Evolutionary conservation across 2,113 vertebrate species (phyloP).

Genomic region (Puntigrus tetrazona): DNA sequence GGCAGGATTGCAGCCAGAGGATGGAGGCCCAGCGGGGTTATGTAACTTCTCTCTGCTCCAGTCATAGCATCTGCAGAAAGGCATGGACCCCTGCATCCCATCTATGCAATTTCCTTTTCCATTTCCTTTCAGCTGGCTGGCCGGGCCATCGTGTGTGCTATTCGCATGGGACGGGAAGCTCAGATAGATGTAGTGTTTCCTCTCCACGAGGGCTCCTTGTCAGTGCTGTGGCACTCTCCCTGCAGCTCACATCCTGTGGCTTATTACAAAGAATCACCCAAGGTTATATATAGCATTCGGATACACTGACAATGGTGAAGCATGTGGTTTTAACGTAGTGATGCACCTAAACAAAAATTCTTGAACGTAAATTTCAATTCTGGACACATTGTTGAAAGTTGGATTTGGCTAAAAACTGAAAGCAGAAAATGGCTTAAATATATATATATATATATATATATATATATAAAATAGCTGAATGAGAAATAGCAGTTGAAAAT

Average conservation of each 20-base stretch:
- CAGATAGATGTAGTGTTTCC: constrained; percentile 52
- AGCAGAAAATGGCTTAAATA: not conserved
- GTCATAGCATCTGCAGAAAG: constrained; percentile 36
- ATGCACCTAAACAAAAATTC: not conserved
- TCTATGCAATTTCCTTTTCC: constrained; percentile 54
- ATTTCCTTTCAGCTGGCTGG: constrained; percentile 39
- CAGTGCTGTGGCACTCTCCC: not conserved
- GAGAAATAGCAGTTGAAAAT: not conserved
- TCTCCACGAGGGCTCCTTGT: constrained; percentile 3
- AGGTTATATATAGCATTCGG: constrained; percentile 22
- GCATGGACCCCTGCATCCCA: constrained; percentile 34
- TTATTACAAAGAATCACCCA: constrained; percentile 24
- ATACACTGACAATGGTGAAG: constrained; percentile 6
- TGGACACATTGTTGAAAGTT: not conserved
- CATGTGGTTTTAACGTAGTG: not conserved
- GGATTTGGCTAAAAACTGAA: no score
- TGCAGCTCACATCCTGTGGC: constrained; percentile 35
- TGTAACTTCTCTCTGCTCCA: constrained; percentile 33
- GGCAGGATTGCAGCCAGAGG: constrained; percentile 23
- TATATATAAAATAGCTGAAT: no score
- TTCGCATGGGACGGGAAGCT: constrained; percentile 43
- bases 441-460: no score
- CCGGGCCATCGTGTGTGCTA: not conserved
- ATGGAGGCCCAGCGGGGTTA: constrained; percentile 20
- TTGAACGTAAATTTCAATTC: not conserved